phyloP scores from a whole-genome alignment of 2,113 vertebrate species.

The Columbina picui region DNA sequence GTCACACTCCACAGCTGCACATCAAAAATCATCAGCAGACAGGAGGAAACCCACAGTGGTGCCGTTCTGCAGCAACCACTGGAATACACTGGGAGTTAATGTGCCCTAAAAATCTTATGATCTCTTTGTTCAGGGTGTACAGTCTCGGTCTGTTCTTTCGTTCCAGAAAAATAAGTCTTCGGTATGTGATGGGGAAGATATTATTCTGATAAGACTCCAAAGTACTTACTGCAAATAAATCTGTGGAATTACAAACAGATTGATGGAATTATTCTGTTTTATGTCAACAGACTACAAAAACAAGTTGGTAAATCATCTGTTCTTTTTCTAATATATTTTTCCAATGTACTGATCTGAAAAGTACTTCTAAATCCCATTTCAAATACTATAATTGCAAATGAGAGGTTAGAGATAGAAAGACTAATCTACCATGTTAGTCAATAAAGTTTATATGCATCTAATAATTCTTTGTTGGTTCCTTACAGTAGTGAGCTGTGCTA shows the following conservation, averaged over 20 bases:
- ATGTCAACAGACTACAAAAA: background rate
- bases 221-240: background rate
- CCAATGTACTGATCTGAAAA: background rate
- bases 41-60: background rate
- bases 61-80: background rate
- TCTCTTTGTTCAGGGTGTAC: background rate
- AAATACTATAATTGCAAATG: background rate
- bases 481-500: background rate
- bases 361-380: background rate
- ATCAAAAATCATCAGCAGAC: background rate
- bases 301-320: background rate
- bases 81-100: background rate
- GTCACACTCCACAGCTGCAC: background rate
- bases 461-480: background rate
- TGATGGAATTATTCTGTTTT: background rate
- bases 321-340: background rate
- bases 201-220: background rate
- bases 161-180: constrained; percentile 35
- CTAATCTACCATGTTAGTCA: background rate
- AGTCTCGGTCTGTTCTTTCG: background rate
- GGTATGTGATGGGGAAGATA: background rate
- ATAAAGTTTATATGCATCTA: background rate
- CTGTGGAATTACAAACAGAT: background rate
- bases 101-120: background rate
- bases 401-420: background rate